Evolutionary conservation across 2,888 invertebrate species (phyloP).

Genomic region (Beris morrisii): DNA sequence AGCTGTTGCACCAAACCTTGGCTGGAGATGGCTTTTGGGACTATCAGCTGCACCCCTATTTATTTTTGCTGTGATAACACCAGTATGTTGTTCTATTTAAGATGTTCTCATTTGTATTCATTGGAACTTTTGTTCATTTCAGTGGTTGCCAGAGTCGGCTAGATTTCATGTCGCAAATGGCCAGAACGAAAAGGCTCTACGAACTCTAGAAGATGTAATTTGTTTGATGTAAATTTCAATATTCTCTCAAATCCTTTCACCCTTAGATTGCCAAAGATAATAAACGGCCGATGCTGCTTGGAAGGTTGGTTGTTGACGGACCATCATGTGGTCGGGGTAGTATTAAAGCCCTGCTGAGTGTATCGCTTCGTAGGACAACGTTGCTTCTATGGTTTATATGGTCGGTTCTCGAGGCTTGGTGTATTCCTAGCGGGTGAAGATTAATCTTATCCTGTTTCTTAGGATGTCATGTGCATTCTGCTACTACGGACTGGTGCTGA

Average conservation of each 20-base stretch:
- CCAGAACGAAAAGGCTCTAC: constrained; percentile 80
- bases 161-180: constrained; percentile 86
- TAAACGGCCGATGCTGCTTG: constrained; percentile 83
- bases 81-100: constrained; percentile 59
- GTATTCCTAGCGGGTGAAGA: too few relatives aligned
- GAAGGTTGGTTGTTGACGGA: constrained; percentile 79
- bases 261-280: constrained; percentile 79
- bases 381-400: constrained; percentile 91
- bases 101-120: background rate
- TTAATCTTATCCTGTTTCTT: constrained; percentile 12
- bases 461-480: constrained; percentile 94
- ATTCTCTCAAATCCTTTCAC: background rate
- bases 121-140: constrained; percentile 45
- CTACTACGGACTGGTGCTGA: constrained; percentile 91
- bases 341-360: constrained; percentile 72
- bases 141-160: constrained; percentile 96
- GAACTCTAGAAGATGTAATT: constrained; percentile 73
- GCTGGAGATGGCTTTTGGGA: constrained; percentile 90
- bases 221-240: background rate
- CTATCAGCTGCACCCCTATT: constrained; percentile 87
- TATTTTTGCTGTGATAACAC: constrained; percentile 77
- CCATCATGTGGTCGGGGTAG: constrained; percentile 63
- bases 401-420: constrained; percentile 56
- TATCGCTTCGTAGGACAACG: constrained; percentile 81
- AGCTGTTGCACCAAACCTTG: constrained; percentile 87